These are phyloP conservation scores for Rhingia campestris DNA, from an alignment of 2,888 invertebrate genomes.

Conservation along the genomic window DNA sequence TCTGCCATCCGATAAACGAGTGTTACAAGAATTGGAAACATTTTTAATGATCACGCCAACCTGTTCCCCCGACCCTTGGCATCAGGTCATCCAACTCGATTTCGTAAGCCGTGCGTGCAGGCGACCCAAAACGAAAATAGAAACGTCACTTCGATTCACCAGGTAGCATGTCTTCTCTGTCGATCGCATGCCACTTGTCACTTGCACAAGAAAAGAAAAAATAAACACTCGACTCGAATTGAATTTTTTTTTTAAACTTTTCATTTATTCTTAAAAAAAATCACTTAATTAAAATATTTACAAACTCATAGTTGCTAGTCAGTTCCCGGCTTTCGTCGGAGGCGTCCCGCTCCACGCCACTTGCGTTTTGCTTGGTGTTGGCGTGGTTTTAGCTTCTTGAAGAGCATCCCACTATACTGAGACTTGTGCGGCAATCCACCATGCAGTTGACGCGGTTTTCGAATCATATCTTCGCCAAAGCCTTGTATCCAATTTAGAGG, in stretches of 20 bases:
- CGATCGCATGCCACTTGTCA: no score
- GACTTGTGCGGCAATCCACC: conserved; percentile 10
- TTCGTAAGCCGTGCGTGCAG: no score
- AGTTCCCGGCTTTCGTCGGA: conserved; percentile 19
- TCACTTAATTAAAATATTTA: conserved; percentile 22
- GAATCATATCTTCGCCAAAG: conserved; percentile 78
- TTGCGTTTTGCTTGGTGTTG: conserved; percentile 39
- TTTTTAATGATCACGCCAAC: no score
- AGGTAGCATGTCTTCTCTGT: no score
- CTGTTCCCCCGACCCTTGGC: no score
- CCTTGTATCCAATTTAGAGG: conserved; percentile 79
- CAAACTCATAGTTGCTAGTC: not conserved
- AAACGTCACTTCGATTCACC: no score
- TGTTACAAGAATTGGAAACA: no score
- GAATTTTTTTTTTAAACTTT: not conserved
- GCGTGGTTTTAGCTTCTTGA: conserved; percentile 62
- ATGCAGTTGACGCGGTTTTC: conserved; percentile 76
- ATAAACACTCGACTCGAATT: not conserved
- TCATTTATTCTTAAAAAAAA: not conserved
- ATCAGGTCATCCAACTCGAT: no score
- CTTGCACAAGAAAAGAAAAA: not conserved
- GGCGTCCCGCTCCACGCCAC: conserved; percentile 48
- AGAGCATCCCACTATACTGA: conserved; percentile 58
- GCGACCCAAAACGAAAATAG: no score
- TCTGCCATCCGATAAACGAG: no score